phyloP scores from a whole-genome alignment of 2,888 invertebrate genomes.

The Leptopilina myrica region DNA sequence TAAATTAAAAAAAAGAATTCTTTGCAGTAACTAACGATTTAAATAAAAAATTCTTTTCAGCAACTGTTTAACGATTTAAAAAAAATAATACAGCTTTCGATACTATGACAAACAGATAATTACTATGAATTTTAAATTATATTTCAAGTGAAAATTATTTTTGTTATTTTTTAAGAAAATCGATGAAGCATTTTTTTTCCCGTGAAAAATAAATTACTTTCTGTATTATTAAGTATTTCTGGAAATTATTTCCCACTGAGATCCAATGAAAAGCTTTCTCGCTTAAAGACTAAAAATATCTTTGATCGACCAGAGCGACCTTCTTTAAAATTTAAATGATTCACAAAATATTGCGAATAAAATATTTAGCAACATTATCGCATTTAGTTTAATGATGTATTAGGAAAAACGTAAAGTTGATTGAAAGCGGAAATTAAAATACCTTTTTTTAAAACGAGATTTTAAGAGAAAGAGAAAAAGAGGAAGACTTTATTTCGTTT shows the following conservation, averaged over 20 bases:
- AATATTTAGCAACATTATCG: conserved; percentile 7
- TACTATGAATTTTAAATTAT: no score
- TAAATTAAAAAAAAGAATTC: no score
- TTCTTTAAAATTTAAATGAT: conserved; percentile 25
- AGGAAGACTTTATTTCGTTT: not conserved
- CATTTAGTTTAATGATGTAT: no score
- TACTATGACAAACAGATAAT: no score
- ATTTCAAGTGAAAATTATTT: not conserved
- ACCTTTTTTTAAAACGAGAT: no score
- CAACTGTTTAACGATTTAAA: no score
- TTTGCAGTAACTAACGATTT: no score
- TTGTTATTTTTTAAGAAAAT: not conserved
- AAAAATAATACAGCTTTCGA: no score
- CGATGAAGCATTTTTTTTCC: not conserved
- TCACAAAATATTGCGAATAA: not conserved
- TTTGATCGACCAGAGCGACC: conserved; percentile 27
- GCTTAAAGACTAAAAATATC: conserved; percentile 28
- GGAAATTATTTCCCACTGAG: not conserved
- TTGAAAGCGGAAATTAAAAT: no score
- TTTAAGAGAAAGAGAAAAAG: no score
- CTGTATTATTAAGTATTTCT: not conserved
- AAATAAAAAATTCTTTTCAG: no score
- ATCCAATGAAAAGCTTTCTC: conserved; percentile 14
- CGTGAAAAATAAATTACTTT: not conserved
- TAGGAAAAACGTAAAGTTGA: no score